Evolutionary conservation across 2,888 invertebrate genomes (phyloP), one percentile per base, ranked within the genome.

Genomic region (Rotaria macrura): DNA sequence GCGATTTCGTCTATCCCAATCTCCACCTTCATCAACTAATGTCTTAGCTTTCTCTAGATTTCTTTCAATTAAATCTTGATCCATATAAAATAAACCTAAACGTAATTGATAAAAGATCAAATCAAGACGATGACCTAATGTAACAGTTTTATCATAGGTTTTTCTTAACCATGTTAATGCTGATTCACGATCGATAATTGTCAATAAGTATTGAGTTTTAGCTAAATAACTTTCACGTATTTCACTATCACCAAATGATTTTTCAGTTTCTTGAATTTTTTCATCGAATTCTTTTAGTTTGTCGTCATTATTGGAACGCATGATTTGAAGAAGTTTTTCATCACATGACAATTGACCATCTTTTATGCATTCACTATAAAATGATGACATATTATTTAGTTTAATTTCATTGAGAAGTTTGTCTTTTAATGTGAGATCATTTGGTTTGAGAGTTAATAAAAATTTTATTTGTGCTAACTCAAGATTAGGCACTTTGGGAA

Each of bases 1-100:
- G 87, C 99, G 94, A 91, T 99, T 99, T 88, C 98, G 93, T 84
- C 99, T 93, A 89, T 99, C 97, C 99, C 99, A 99, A 91, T 99
- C 99, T 25, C 99, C 99, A 87, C 99, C 99, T 92, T 97, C 96
- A 91, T 97, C 97, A 87, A 97, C 96, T 87, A 93, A 89, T 93
- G 92, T 93, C 90, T 95, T 95, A n/a, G 95, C 95, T 90, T 95
- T 95, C 87, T 95, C 95, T 88, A 96, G 94, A 90, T 95, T 95
- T 87, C 94, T 93, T 20, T 94, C 95, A 87, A 95, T 94, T 85
- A 95, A 93, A 91, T 95, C 94, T 90, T 95, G 95, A 90, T 96
- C 95, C 91, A 95, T 93, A 90, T 95, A 95, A 90, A 95, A 96
- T 52, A 96, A 91, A 10, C 95, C 95, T 89, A 95, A 93, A 87